Percentiles rank a stretch among this genome's conserved stretches.
phyloP scores from a whole-genome alignment of 2,113 vertebrate species.

The Cyrtonyx montezumae region DNA sequence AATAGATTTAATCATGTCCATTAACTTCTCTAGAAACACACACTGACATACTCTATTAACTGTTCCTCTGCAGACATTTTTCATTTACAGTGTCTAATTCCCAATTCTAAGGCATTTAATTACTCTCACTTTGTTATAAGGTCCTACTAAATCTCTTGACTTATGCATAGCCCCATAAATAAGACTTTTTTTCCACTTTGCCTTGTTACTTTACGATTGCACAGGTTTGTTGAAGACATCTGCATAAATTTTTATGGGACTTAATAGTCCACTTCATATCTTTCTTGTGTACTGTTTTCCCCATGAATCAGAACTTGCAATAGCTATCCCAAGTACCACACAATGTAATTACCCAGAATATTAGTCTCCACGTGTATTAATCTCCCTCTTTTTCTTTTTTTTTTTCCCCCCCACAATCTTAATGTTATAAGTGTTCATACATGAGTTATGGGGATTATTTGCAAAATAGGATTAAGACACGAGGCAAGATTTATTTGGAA shows the following conservation, averaged over 20 bases:
- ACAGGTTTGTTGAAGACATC: slow-evolving; percentile 4
- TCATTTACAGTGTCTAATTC: not conserved
- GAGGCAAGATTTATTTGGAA: not conserved
- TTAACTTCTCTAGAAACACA: slow-evolving; percentile 4
- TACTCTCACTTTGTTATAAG: slow-evolving; percentile 39
- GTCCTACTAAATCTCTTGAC: slow-evolving; percentile 48
- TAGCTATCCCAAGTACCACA: not conserved
- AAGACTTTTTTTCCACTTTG: not conserved
- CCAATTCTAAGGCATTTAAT: slow-evolving; percentile 40
- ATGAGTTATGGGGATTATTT: slow-evolving; percentile 48
- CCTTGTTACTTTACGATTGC: not conserved
- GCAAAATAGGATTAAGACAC: slow-evolving; percentile 13
- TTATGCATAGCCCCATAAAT: slow-evolving; percentile 48
- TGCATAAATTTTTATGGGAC: slow-evolving; percentile 35
- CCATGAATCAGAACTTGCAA: slow-evolving; percentile 23
- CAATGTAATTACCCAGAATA: not conserved
- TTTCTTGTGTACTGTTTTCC: not conserved
- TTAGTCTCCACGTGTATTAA: not conserved
- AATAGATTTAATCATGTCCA: slow-evolving; percentile 7
- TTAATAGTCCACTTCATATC: not conserved
- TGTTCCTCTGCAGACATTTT: slow-evolving; percentile 31
- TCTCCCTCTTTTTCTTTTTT: not conserved
- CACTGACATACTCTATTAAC: slow-evolving; percentile 29
- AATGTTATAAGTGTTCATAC: rapidly evolving
- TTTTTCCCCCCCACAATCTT: rapidly evolving